Evolutionary conservation across 2,113 vertebrate genomes (phyloP).

Genomic region (Pachycephala philippinensis): DNA sequence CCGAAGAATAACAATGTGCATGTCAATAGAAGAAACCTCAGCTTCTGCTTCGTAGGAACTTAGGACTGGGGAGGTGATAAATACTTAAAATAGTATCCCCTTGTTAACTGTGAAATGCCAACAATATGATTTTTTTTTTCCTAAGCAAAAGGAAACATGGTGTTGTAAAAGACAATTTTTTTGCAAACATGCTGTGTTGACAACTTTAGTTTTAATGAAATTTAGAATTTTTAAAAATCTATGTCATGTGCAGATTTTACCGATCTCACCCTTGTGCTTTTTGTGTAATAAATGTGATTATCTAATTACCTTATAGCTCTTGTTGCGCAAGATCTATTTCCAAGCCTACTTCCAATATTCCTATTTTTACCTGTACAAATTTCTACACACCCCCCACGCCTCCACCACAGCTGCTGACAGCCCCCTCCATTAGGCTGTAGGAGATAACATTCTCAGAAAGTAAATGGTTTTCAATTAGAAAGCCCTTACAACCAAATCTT

Average conservation of each 20-base stretch:
- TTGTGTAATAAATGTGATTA: not conserved
- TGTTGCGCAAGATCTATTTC: not conserved
- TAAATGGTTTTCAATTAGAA: not conserved
- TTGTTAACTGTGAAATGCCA: not conserved
- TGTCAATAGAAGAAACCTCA: not conserved
- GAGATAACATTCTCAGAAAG: not conserved
- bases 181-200: not conserved
- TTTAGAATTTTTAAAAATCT: not conserved
- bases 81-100: not conserved
- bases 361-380: not conserved
- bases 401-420: not conserved
- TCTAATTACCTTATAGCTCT: not conserved
- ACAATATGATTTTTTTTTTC: not conserved
- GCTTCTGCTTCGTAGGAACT: not conserved
- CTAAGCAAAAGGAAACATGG: not conserved
- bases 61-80: not conserved
- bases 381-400: not conserved
- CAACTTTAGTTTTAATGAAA: not conserved
- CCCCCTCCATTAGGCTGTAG: not conserved
- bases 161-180: not conserved
- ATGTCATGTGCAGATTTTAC: not conserved
- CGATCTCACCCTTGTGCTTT: not conserved
- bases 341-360: not conserved
- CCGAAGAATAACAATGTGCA: conserved; percentile 73
- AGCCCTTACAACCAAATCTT: not conserved